Conservation (phyloP, 2,113 vertebrate species). For the Salminus brasiliensis region DNA sequence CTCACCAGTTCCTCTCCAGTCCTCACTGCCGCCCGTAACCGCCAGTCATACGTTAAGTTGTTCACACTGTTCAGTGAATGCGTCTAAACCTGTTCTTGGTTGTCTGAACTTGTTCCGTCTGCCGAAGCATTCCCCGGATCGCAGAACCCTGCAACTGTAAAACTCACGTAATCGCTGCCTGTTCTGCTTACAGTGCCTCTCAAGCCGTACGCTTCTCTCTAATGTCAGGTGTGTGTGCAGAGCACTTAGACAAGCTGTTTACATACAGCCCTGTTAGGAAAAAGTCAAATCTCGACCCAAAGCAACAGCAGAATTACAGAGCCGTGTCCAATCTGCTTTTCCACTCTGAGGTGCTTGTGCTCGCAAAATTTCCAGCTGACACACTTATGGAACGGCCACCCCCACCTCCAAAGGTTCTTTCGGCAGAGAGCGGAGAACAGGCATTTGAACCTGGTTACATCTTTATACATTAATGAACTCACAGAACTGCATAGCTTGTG, state of each 20-base stretch:
- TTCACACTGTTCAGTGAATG: neutral
- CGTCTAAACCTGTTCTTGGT: neutral
- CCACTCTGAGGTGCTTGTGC: neutral
- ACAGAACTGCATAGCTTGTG: neutral
- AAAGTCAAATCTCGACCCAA: conserved; percentile 3
- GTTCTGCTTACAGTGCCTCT: neutral
- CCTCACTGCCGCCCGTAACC: no score
- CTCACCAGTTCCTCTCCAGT: neutral
- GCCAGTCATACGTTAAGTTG: neutral
- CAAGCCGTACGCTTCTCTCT: neutral
- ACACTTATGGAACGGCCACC: neutral
- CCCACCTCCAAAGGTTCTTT: neutral
- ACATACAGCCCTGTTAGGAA: neutral
- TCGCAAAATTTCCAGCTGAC: conserved; percentile 2
- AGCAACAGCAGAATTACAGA: conserved; percentile 17
- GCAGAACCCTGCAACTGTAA: neutral
- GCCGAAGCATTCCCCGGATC: neutral
- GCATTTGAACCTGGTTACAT: neutral
- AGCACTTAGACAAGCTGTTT: neutral
- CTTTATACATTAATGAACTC: no score
- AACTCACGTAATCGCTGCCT: neutral
- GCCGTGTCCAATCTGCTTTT: neutral
- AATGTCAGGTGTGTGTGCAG: neutral
- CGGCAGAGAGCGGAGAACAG: neutral
- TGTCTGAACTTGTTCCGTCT: neutral